phyloP scores from a whole-genome alignment of 2,888 invertebrate genomes.

The Troides oblongomaculatus region DNA sequence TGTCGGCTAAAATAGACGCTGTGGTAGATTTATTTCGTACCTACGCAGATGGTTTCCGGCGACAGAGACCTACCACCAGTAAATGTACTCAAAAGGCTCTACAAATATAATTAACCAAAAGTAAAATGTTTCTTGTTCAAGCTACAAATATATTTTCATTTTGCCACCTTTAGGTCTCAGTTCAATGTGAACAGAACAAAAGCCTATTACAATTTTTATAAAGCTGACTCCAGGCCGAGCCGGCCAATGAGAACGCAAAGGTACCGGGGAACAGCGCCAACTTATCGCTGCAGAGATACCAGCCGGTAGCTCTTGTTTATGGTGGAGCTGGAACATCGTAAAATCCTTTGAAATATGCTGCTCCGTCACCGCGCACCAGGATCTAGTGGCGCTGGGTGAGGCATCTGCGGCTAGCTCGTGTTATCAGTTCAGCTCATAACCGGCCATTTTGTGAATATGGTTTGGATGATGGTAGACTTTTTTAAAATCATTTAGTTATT shows the following conservation, averaged over 20 bases:
- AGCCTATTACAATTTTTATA: background rate
- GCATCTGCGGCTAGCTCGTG: background rate
- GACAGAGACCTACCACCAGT: too few relatives aligned
- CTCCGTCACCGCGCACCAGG: slow-evolving; percentile 29
- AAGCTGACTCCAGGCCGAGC: slow-evolving; percentile 2
- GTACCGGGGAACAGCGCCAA: slow-evolving; percentile 14
- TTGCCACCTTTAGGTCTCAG: too few relatives aligned
- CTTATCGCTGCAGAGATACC: slow-evolving; percentile 19
- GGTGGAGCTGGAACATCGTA: slow-evolving; percentile 45
- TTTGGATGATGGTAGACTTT: too few relatives aligned
- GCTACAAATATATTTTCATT: background rate
- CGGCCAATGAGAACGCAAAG: background rate
- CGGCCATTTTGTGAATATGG: too few relatives aligned
- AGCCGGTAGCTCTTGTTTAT: slow-evolving; percentile 39
- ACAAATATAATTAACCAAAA: background rate
- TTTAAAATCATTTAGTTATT: too few relatives aligned
- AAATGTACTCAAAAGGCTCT: background rate
- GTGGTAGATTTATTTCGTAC: too few relatives aligned
- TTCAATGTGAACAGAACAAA: too few relatives aligned
- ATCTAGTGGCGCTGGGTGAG: slow-evolving; percentile 16
- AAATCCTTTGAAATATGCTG: slow-evolving; percentile 48
- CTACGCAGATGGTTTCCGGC: too few relatives aligned
- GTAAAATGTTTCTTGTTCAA: background rate
- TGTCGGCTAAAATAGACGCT: too few relatives aligned
- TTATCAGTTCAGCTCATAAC: too few relatives aligned